Percentiles rank a stretch among this genome's conserved stretches.
These are phyloP conservation scores for Syngnathoides biaculeatus DNA, from an alignment of 2,113 vertebrate genomes.

Conservation along the genomic window DNA sequence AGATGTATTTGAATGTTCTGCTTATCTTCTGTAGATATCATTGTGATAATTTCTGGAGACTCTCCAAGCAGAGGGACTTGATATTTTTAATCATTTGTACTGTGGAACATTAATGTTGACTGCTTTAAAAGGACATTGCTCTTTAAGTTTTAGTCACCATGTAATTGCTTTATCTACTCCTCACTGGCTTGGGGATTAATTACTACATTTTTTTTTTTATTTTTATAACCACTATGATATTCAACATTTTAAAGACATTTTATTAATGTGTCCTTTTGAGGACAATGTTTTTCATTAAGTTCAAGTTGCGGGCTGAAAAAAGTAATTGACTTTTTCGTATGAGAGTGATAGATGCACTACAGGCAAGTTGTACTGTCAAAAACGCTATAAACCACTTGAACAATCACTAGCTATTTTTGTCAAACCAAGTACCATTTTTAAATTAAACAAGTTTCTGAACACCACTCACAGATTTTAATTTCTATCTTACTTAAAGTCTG, in stretches of 20 bases:
- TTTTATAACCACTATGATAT: slow-evolving; percentile 1
- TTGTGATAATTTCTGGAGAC: slow-evolving; percentile 15
- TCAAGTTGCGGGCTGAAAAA: slow-evolving; percentile 26
- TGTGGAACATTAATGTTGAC: slow-evolving; percentile 21
- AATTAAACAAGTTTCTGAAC: slow-evolving; percentile 5
- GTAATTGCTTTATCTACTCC: slow-evolving; percentile 30
- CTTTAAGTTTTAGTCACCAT: slow-evolving; percentile 25
- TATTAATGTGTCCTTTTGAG: slow-evolving; percentile 27
- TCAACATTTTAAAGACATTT: slow-evolving; percentile 22
- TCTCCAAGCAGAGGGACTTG: slow-evolving; percentile 5
- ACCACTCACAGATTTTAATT: neutral
- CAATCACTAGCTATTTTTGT: slow-evolving; percentile 5
- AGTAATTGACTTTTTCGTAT: neutral
- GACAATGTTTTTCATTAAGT: slow-evolving; percentile 18
- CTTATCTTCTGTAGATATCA: slow-evolving; percentile 10
- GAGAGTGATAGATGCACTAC: slow-evolving; percentile 1
- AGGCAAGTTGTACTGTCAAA: neutral
- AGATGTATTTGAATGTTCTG: slow-evolving; percentile 4
- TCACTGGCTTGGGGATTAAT: slow-evolving; percentile 20
- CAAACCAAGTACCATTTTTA: slow-evolving; percentile 14
- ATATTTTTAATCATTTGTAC: slow-evolving; percentile 35
- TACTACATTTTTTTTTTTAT: slow-evolving; percentile 24
- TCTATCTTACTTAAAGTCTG: neutral
- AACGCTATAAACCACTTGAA: neutral
- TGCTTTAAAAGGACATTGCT: slow-evolving; percentile 16